Percentiles rank a stretch among this genome's conserved stretches.
These are phyloP conservation scores for Caligus rogercresseyi DNA, from an alignment of 1,140 invertebrate species.

Conservation along the genomic window DNA sequence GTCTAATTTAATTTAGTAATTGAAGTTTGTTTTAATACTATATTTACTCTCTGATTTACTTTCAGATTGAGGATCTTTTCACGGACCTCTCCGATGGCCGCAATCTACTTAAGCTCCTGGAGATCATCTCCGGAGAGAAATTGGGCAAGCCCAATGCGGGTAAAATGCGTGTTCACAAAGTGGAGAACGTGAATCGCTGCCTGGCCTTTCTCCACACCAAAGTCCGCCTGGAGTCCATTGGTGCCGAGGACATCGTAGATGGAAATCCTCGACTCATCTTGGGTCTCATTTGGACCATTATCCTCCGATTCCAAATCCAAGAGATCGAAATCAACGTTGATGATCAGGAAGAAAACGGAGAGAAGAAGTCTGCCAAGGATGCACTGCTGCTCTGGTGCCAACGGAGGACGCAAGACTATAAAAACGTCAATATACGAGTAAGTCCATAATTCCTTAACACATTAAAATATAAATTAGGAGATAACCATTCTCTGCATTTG, in stretches of 20 bases:
- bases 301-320: conserved; percentile 89
- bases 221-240: conserved; percentile 91
- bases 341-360: conserved; percentile 64
- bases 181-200: conserved; percentile 97
- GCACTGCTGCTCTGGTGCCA: conserved; percentile 96
- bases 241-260: conserved; percentile 96
- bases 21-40: too few species aligned
- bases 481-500: too few species aligned
- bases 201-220: conserved; percentile 92
- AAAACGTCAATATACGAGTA: conserved; percentile 63
- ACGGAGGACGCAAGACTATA: conserved; percentile 82
- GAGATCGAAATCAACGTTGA: conserved; percentile 97
- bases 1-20: too few species aligned
- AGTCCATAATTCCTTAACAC: too few species aligned
- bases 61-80: conserved; percentile 95
- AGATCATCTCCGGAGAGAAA: conserved; percentile 96
- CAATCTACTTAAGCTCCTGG: conserved; percentile 84
- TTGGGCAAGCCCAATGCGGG: conserved; percentile 91
- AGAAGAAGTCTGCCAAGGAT: conserved; percentile 97
- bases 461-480: too few species aligned
- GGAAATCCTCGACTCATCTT: conserved; percentile 86
- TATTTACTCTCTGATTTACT: conserved; percentile 29
- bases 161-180: conserved; percentile 92
- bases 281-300: conserved; percentile 96
- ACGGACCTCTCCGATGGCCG: conserved; percentile 86